phyloP scores from a whole-genome alignment of 2,888 invertebrate genomes.

The Trachelus tabidus region DNA sequence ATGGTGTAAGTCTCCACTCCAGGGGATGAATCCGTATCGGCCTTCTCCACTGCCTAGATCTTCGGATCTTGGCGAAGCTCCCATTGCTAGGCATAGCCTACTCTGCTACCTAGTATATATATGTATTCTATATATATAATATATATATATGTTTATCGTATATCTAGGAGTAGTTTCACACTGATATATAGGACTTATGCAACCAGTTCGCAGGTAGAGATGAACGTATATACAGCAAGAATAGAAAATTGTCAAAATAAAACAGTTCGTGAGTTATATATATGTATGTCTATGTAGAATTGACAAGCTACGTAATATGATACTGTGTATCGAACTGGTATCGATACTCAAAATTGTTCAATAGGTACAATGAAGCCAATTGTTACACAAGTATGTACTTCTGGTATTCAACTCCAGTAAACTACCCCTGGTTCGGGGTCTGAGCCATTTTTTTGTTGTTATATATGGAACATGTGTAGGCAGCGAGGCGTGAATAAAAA shows the following conservation, averaged over 20 bases:
- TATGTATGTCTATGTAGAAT: not conserved
- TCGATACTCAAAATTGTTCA: conserved; percentile 23
- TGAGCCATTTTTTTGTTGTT: not conserved
- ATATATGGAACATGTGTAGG: not conserved
- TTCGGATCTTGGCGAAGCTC: not conserved
- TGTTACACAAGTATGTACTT: not conserved
- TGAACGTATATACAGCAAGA: not conserved
- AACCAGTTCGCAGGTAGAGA: not conserved
- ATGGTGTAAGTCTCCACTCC: not conserved
- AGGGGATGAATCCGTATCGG: conserved; percentile 28
- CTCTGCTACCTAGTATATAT: not conserved
- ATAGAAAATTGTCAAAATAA: not conserved
- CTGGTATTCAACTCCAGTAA: not conserved
- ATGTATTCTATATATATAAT: not conserved
- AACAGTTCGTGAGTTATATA: not conserved
- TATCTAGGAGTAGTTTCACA: not conserved
- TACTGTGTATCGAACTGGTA: conserved; percentile 5
- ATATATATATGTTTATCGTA: not conserved
- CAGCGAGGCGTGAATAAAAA: not conserved
- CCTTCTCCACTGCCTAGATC: not conserved
- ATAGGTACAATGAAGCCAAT: conserved; percentile 31
- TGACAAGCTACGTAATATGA: not conserved
- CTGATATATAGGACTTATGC: not conserved
- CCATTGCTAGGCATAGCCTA: not conserved
- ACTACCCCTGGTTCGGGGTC: not conserved